These are phyloP conservation scores for Hyperoodon ampullatus DNA, from an alignment of 2,113 vertebrate species.

Conservation along the genomic window DNA sequence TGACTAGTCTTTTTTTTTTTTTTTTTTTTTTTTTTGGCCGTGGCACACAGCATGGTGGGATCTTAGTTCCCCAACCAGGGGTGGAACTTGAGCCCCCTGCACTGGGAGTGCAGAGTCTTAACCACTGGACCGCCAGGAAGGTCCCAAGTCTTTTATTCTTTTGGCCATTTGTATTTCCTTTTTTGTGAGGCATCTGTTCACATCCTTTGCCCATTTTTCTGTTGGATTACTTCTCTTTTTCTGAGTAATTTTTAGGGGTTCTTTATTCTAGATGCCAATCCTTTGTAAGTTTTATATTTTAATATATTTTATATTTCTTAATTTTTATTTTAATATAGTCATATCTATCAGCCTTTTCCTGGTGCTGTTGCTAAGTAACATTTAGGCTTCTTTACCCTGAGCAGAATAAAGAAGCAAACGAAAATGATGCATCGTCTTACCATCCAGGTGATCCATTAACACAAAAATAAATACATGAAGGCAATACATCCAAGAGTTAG, in stretches of 20 bases:
- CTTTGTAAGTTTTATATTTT: neutral
- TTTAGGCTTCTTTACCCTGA: neutral
- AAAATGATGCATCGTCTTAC: neutral
- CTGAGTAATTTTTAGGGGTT: neutral
- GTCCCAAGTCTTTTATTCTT: neutral
- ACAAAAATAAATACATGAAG: neutral
- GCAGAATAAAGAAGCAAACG: constrained; percentile 13
- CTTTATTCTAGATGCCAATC: neutral
- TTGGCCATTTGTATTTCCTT: neutral
- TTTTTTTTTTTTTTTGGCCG: no score
- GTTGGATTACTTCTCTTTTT: neutral
- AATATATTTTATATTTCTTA: neutral
- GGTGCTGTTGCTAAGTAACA: neutral
- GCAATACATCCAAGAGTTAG: neutral
- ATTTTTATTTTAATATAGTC: neutral
- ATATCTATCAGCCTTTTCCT: neutral
- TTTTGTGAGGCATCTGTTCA: neutral
- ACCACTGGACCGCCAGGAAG: no score
- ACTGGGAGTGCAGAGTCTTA: no score
- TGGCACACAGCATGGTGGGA: no score
- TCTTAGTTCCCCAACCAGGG: no score
- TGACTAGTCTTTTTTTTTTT: neutral
- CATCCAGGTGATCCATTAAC: neutral
- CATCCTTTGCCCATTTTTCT: neutral
- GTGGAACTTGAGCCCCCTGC: no score